Percentiles rank a stretch among this genome's conserved stretches.
Conservation (phyloP, 2,797 vertebrate species). For the Tarsius wallacei region DNA sequence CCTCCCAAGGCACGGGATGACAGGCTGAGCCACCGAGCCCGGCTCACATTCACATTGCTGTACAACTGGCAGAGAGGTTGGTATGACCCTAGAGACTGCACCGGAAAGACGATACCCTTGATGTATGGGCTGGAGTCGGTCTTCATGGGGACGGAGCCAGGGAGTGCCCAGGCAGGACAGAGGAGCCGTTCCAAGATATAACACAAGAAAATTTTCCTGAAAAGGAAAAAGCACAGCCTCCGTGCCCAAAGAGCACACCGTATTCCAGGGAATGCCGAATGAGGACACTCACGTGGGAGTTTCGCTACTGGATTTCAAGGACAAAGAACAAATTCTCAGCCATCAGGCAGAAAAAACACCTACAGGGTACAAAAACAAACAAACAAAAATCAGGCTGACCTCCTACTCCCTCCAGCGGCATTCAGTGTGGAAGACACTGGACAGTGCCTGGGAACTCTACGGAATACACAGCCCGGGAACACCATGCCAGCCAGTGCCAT, state of each 20-base stretch:
- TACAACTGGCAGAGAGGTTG: neutral
- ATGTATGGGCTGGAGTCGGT: neutral
- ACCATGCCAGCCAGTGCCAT: neutral
- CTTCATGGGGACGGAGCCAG: neutral
- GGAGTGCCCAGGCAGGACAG: neutral
- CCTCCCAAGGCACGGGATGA: neutral
- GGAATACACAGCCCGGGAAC: neutral
- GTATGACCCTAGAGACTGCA: neutral
- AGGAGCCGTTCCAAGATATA: neutral
- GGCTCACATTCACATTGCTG: neutral
- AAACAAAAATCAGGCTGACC: neutral
- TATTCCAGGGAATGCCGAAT: neutral
- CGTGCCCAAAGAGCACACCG: neutral
- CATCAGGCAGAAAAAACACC: neutral
- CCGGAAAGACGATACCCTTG: neutral
- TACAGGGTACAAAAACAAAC: neutral
- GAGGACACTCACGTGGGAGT: neutral
- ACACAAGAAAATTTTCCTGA: neutral
- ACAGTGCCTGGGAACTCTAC: neutral
- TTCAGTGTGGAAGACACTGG: neutral
- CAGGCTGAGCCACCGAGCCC: neutral
- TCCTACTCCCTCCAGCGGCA: neutral
- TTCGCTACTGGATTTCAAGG: neutral
- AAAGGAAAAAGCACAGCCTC: neutral
- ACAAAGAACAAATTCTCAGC: neutral